Base-by-base conservation (phyloP, 2,888 invertebrate genomes). In the Mycalesis mineus region DNA sequence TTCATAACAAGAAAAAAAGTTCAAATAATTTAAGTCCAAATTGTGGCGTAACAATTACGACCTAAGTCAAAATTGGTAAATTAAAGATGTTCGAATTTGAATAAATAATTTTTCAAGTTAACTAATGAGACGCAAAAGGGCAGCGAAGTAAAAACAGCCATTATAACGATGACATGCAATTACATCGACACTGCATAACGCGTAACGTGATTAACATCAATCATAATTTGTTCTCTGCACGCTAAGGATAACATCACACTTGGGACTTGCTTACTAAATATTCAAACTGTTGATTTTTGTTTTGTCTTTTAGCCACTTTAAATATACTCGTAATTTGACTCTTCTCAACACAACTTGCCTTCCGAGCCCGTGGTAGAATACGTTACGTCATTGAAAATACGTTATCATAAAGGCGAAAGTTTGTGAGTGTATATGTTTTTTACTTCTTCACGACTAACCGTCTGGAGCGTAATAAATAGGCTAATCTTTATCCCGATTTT, bases 181-280 rank as follows among this genome's bases (percentile, higher is more conserved):
- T 47, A 57, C 17, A 39, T 57, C 39, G 11, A 4, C 11, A 9
- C 36, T 11, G 57, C 45, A 42, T 22, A 55, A 59, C 11, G 57
- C 45, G 45, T 22, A 55, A 59, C 13, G 14, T 48, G 51, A 55
- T 62, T 58, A 58, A 42, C 45, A 63, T 67, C 66, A 65, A 66
- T 67, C 66, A 60, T 48, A 60, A 57, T 63, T 61, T 52, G 64
- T 63, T 61, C 62, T 60, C 60, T 41, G 28, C 50, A 57, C 67
- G 15, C 51, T 51, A 41, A 51, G 39, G 40, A 31, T 5, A 15
- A 9, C 9, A 47, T 7, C 33, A 17, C 11, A 47, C 47, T 33
- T 11, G 14, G 13, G 31, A 47, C 47, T 14, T 31, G 7, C 7
- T 28, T n/a, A 17, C 28, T n/a, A n/a, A n/a, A n/a, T n/a, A n/a